Conservation (phyloP, 2,113 vertebrate genomes). For the Equus quagga region DNA sequence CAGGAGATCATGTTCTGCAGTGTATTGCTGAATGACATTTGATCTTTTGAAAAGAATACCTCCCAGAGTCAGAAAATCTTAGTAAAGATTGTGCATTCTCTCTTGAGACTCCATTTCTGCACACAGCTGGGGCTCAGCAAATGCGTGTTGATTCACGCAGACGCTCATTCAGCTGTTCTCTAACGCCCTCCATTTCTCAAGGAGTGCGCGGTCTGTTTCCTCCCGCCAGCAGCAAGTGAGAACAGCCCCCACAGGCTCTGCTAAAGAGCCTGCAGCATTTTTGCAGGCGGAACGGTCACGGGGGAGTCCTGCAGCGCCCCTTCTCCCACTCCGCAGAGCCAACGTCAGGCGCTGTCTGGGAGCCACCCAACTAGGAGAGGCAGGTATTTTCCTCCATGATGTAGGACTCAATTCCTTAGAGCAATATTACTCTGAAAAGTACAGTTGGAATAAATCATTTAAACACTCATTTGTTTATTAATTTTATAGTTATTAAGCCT, state of each 20-base stretch:
- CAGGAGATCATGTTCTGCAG: background rate
- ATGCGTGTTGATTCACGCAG: background rate
- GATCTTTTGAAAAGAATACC: constrained; percentile 12
- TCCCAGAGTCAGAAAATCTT: constrained; percentile 24
- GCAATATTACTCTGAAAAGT: background rate
- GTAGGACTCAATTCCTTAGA: background rate
- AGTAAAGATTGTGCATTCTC: background rate
- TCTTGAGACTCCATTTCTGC: constrained; percentile 1
- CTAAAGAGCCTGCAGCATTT: background rate
- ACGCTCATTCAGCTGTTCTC: background rate
- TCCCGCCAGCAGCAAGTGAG: background rate
- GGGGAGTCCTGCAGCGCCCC: background rate
- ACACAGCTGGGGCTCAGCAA: background rate
- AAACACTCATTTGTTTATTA: background rate
- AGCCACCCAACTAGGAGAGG: background rate
- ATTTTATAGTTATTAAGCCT: background rate
- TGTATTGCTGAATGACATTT: background rate
- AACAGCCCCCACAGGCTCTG: background rate
- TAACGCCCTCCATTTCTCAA: background rate
- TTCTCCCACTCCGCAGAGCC: background rate
- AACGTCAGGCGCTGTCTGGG: background rate
- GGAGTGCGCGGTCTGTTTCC: background rate
- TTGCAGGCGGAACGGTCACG: background rate
- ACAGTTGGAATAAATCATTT: background rate
- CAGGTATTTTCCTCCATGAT: background rate